Percentiles rank a stretch among this genome's conserved stretches.
These are phyloP conservation scores for Megalurothrips usitatus DNA, from an alignment of 2,888 invertebrate genomes.

Conservation along the genomic window DNA sequence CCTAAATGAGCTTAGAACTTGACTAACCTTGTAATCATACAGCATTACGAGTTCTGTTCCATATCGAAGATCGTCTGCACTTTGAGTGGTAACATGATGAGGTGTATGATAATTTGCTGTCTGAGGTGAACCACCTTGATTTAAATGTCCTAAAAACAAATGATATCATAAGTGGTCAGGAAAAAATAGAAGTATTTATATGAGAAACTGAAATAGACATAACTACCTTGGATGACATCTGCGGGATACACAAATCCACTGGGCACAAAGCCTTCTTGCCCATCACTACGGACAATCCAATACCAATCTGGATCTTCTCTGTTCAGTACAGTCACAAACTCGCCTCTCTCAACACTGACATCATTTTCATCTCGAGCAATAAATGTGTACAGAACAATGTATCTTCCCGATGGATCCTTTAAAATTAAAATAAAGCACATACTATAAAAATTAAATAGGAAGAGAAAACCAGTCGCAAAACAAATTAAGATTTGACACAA, in stretches of 20 bases:
- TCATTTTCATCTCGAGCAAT: conserved; percentile 91
- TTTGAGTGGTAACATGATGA: conserved; percentile 39
- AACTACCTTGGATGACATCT: conserved; percentile 61
- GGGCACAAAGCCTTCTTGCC: conserved; percentile 93
- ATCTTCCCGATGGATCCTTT: conserved; percentile 81
- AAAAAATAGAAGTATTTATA: neutral
- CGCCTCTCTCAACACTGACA: conserved; percentile 86
- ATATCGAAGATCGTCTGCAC: conserved; percentile 64
- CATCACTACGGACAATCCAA: conserved; percentile 89
- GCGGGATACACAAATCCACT: conserved; percentile 91
- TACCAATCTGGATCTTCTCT: conserved; percentile 95
- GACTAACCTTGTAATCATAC: conserved; percentile 80
- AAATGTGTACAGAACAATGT: conserved; percentile 89
- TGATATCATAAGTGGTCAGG: neutral
- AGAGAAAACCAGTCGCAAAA: no score
- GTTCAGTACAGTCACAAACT: conserved; percentile 93
- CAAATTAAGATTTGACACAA: neutral
- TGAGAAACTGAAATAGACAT: conserved; percentile 17
- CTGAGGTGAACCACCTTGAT: conserved; percentile 42
- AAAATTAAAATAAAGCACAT: conserved; percentile 35
- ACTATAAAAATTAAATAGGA: no score
- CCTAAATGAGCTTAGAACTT: neutral
- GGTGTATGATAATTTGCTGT: conserved; percentile 33
- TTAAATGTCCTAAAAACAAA: conserved; percentile 47
- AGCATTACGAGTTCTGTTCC: conserved; percentile 91